Percentiles rank a stretch among this genome's conserved stretches.
Evolutionary conservation across 1,140 invertebrate genomes (phyloP).

Genomic region (Drosophila sp.): DNA sequence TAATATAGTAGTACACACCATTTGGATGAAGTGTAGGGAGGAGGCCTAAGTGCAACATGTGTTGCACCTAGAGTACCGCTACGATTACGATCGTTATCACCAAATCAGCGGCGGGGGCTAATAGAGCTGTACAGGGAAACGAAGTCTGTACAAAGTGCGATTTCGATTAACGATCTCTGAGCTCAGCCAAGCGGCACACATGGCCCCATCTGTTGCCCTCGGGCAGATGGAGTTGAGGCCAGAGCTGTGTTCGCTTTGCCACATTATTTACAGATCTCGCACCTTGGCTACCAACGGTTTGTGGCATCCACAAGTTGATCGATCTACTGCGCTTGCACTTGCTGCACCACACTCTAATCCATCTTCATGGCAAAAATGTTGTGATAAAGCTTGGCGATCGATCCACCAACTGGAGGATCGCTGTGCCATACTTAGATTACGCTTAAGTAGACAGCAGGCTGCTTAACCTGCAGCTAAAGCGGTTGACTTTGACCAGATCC

Average conservation of each 20-base stretch:
- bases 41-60: slow-evolving; percentile 67
- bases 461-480: slow-evolving; percentile 82
- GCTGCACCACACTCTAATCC: slow-evolving; percentile 74
- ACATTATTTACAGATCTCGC: slow-evolving; percentile 79
- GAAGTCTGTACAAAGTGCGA: slow-evolving; percentile 35
- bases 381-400: slow-evolving; percentile 65
- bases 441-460: slow-evolving; percentile 79
- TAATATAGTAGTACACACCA: slow-evolving; percentile 50
- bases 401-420: slow-evolving; percentile 36
- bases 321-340: slow-evolving; percentile 67
- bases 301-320: slow-evolving; percentile 23
- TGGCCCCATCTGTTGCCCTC: slow-evolving; percentile 39
- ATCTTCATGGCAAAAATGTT: slow-evolving; percentile 65
- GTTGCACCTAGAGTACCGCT: slow-evolving; percentile 73
- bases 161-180: slow-evolving; percentile 46
- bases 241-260: slow-evolving; percentile 50
- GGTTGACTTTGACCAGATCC: slow-evolving; percentile 73
- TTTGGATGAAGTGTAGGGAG: not conserved
- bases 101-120: slow-evolving; percentile 76
- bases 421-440: slow-evolving; percentile 68
- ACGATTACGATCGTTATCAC: slow-evolving; percentile 81
- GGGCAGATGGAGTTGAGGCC: not conserved
- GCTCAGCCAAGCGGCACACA: slow-evolving; percentile 57
- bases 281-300: slow-evolving; percentile 60
- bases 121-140: slow-evolving; percentile 66